Evolutionary conservation across 2,888 invertebrate species (phyloP).

Genomic region (Rotaria sp.): DNA sequence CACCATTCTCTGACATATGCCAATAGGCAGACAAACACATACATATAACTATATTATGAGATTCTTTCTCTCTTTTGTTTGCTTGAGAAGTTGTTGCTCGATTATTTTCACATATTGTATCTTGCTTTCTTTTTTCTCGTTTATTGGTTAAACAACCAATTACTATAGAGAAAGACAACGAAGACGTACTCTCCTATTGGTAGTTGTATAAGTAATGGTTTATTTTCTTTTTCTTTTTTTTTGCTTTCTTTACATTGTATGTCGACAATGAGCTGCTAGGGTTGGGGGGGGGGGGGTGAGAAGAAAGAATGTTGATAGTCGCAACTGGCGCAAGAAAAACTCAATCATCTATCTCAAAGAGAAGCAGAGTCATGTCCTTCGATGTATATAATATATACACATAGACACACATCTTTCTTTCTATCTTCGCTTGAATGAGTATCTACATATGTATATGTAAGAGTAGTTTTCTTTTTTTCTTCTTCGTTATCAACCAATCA

Average conservation of each 20-base stretch:
- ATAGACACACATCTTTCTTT: neutral
- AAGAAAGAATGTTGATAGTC: neutral
- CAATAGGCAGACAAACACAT: neutral
- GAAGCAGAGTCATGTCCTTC: neutral
- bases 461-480: neutral
- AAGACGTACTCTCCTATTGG: neutral
- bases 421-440: slow-evolving; percentile 17
- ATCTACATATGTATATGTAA: neutral
- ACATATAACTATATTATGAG: slow-evolving; percentile 1
- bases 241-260: neutral
- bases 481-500: neutral
- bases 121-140: slow-evolving; percentile 1
- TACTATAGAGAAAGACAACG: neutral
- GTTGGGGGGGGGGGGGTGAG: too few species aligned
- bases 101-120: slow-evolving; percentile 19
- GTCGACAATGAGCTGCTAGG: slow-evolving; percentile 14
- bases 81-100: neutral
- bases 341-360: neutral
- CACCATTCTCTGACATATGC: neutral
- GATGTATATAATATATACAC: neutral
- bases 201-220: slow-evolving; percentile 1
- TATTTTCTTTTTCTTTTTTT: neutral
- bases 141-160: slow-evolving; percentile 10
- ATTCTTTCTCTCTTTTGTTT: neutral
- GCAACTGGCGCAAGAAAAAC: slow-evolving; percentile 22